Conservation (phyloP, 2,888 invertebrate species). For the Phortica okadai region DNA sequence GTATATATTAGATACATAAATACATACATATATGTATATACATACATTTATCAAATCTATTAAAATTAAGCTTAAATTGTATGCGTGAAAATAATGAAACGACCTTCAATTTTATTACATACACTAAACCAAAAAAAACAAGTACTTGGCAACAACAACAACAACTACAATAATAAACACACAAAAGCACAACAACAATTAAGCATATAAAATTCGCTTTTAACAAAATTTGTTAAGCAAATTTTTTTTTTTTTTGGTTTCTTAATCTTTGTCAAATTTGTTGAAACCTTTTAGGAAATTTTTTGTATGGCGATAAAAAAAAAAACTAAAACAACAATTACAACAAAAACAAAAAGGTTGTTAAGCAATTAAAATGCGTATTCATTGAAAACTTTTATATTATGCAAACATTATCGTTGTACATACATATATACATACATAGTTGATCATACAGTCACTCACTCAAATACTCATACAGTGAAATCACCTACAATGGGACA, state of each 20-base stretch:
- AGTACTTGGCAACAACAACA: neutral
- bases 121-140: neutral
- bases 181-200: no score
- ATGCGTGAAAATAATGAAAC: neutral
- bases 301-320: neutral
- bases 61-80: neutral
- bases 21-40: no score
- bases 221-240: conserved; percentile 10
- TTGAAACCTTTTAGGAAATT: conserved; percentile 19
- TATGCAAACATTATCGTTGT: conserved; percentile 20
- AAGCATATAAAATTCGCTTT: no score
- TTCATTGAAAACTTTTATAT: conserved; percentile 27
- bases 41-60: no score
- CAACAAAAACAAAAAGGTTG: neutral
- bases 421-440: conserved; percentile 38
- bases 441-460: no score
- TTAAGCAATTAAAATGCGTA: conserved; percentile 6
- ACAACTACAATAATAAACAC: no score
- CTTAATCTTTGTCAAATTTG: neutral
- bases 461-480: no score
- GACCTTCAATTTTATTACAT: conserved; percentile 18
- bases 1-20: no score
- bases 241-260: conserved; percentile 20
- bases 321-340: no score
- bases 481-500: no score